Evolutionary conservation across 2,888 invertebrate genomes (phyloP).

Genomic region (Cataglyphis altisquamis): DNA sequence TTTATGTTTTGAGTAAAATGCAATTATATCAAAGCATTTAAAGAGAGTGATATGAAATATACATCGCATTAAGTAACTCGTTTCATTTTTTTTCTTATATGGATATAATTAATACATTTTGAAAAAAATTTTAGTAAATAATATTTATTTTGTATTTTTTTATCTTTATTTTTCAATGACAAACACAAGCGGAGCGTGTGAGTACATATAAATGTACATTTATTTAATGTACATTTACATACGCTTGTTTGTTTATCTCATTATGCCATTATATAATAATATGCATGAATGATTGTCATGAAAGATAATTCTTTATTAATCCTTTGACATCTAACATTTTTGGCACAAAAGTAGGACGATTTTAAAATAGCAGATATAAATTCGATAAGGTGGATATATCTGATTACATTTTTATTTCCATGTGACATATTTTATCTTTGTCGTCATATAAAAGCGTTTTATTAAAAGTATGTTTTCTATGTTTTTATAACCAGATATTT

Average conservation of each 20-base stretch:
- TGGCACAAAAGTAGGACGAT: neutral
- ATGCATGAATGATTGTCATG: neutral
- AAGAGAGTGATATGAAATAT: too few relatives aligned
- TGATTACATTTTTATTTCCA: conserved; percentile 61
- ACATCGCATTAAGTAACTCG: neutral
- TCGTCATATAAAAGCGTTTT: conserved; percentile 50
- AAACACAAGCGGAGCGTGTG: neutral
- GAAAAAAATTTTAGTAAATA: neutral
- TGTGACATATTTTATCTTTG: conserved; percentile 63
- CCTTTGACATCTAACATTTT: conserved; percentile 18
- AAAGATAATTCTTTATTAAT: neutral
- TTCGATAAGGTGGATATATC: conserved; percentile 11
- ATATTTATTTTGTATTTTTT: neutral
- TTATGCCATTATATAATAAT: neutral
- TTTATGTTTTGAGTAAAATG: neutral
- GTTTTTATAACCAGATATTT: conserved; percentile 65
- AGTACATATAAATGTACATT: neutral
- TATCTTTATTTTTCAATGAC: neutral
- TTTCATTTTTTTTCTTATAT: neutral
- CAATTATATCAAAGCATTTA: too few relatives aligned
- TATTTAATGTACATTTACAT: conserved; percentile 2
- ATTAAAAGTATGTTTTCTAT: conserved; percentile 44
- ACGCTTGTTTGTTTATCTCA: neutral
- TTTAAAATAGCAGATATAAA: conserved; percentile 6
- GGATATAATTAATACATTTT: conserved; percentile 3